Percentiles rank a stretch among this genome's conserved stretches.
Conservation (phyloP, 2,113 vertebrate genomes). For the Meriones unguiculatus region DNA sequence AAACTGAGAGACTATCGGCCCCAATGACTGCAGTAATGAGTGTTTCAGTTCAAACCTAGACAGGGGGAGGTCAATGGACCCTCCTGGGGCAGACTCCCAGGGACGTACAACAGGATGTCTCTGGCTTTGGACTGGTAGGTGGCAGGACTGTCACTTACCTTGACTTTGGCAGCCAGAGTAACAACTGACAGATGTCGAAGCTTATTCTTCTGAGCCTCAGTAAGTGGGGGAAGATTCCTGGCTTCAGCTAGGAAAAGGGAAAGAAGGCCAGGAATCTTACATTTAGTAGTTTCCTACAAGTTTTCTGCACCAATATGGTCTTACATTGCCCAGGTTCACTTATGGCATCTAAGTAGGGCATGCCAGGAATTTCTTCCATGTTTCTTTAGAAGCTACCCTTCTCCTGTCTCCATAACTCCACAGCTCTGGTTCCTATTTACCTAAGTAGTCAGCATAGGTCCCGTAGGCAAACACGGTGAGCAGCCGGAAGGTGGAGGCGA, state of each 20-base stretch:
- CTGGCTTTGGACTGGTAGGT: rapidly evolving
- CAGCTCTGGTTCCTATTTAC: constrained; percentile 81
- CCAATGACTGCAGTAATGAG: neutral
- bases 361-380: neutral
- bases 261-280: neutral
- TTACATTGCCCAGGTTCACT: neutral
- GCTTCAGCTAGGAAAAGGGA: constrained; percentile 85
- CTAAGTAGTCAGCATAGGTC: constrained; percentile 97
- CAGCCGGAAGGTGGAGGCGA: constrained; percentile 95
- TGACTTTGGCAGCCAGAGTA: constrained; percentile 97
- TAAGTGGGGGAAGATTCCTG: constrained; percentile 93
- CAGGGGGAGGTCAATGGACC: neutral
- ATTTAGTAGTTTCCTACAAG: neutral
- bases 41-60: neutral
- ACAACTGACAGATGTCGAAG: constrained; percentile 97
- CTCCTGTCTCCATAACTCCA: neutral
- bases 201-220: constrained; percentile 97
- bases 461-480: constrained; percentile 97
- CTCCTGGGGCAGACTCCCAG: neutral
- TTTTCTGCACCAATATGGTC: neutral
- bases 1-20: neutral
- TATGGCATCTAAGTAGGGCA: neutral
- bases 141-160: constrained; percentile 87
- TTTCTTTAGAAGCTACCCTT: constrained; percentile 42
- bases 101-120: neutral